Evolutionary conservation across 1,140 invertebrate species (phyloP).

Genomic region (Plutomurus gul): DNA sequence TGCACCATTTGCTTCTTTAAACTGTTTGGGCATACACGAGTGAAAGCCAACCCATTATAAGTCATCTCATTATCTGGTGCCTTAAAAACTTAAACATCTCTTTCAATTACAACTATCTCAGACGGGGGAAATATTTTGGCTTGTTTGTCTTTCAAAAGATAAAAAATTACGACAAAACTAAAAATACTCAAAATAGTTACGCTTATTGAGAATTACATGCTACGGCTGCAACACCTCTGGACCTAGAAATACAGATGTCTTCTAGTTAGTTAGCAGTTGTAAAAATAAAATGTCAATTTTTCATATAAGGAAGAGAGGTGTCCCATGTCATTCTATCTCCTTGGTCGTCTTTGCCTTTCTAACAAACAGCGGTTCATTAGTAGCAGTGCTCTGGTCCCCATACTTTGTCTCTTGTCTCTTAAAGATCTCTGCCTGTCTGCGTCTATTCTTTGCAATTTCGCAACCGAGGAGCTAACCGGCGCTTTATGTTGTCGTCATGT

Average conservation of each 20-base stretch:
- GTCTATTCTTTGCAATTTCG: no score
- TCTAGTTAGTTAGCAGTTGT: background rate
- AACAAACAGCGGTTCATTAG: background rate
- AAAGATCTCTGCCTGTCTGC: background rate
- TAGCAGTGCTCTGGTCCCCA: background rate
- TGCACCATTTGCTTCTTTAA: constrained; percentile 27
- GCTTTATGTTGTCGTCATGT: no score
- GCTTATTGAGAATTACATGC: background rate
- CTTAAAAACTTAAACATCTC: background rate
- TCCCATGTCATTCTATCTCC: background rate
- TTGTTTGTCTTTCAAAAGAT: background rate
- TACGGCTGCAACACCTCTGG: background rate
- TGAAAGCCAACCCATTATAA: background rate
- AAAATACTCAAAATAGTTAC: constrained; percentile 11
- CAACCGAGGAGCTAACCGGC: no score
- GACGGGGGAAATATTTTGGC: background rate
- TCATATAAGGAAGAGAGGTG: background rate
- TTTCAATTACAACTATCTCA: background rate
- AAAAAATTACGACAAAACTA: constrained; percentile 5
- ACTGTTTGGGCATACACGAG: background rate
- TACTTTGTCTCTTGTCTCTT: background rate
- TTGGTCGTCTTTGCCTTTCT: background rate
- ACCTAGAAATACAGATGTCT: background rate
- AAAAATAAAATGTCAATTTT: constrained; percentile 28
- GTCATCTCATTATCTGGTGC: background rate